These are phyloP conservation scores for Umimayanthus chanpuru DNA, from an alignment of 92 coral and sea anemone genomes.

Conservation along the genomic window DNA sequence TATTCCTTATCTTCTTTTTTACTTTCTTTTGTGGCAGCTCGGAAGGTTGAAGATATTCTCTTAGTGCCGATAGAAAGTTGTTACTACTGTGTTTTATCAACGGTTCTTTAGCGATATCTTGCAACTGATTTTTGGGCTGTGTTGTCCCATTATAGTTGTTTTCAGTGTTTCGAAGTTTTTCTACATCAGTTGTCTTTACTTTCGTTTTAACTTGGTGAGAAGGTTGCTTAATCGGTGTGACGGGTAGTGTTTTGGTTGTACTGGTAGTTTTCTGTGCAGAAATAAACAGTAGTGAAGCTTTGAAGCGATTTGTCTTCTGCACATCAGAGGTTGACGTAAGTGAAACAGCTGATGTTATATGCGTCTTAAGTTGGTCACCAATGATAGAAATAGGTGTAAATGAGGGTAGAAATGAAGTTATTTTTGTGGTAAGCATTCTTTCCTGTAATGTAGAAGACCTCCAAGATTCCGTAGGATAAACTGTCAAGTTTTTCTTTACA, in stretches of 20 bases:
- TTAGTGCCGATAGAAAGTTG: background rate
- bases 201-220: background rate
- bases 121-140: background rate
- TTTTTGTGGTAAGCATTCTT: background rate
- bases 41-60: constrained; percentile 8
- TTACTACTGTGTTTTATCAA: background rate
- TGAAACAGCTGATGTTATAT: background rate
- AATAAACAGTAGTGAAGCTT: background rate
- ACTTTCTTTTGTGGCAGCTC: background rate
- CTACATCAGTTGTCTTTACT: background rate
- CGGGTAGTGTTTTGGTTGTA: background rate
- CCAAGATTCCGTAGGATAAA: background rate
- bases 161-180: background rate
- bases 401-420: background rate
- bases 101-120: constrained; percentile 4
- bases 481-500: background rate
- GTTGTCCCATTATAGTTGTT: background rate
- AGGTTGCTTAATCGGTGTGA: background rate
- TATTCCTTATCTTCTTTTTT: background rate
- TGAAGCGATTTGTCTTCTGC: background rate
- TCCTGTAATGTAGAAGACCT: background rate
- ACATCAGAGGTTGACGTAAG: background rate
- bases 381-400: background rate
- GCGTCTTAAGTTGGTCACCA: background rate
- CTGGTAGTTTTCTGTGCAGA: background rate